A percentile compares a stretch with the other conserved stretches of the same genome.
Evolutionary conservation across 2,888 invertebrate species (phyloP).

Genomic region (Leptopterna dolabrata): DNA sequence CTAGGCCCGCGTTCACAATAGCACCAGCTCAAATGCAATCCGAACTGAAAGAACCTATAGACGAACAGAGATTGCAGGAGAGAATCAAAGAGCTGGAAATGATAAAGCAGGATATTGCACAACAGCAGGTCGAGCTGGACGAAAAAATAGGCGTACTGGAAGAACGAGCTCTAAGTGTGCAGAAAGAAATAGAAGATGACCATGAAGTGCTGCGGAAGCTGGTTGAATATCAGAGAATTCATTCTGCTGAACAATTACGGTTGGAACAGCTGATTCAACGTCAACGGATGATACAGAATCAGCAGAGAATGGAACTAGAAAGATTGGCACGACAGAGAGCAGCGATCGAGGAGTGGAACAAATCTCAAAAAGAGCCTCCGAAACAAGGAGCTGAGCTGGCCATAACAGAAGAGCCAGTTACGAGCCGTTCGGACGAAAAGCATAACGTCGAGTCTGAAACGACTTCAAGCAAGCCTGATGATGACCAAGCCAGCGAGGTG

Average conservation of each 20-base stretch:
- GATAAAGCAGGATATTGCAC: not conserved
- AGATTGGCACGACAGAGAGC: not conserved
- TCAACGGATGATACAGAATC: not conserved
- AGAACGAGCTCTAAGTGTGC: not conserved
- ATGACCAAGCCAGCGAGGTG: not conserved
- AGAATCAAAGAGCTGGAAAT: conserved; percentile 3
- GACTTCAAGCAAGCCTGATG: not conserved
- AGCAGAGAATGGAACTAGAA: not conserved
- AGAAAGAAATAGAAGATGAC: not conserved
- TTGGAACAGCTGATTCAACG: not conserved
- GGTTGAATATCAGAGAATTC: not conserved
- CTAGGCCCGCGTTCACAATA: not conserved
- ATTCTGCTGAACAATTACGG: not conserved
- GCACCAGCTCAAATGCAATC: not conserved
- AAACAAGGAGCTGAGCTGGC: not conserved
- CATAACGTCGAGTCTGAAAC: not conserved
- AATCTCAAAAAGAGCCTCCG: not conserved
- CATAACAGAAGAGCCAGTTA: not conserved
- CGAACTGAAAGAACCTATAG: conserved; percentile 11
- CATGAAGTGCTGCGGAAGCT: not conserved
- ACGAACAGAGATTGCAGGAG: not conserved
- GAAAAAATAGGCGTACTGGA: not conserved
- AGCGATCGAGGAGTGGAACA: not conserved
- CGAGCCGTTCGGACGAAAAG: not conserved
- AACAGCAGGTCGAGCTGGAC: not conserved